Conservation (phyloP, 2,888 invertebrate species). For the Drosophila emarginata region DNA sequence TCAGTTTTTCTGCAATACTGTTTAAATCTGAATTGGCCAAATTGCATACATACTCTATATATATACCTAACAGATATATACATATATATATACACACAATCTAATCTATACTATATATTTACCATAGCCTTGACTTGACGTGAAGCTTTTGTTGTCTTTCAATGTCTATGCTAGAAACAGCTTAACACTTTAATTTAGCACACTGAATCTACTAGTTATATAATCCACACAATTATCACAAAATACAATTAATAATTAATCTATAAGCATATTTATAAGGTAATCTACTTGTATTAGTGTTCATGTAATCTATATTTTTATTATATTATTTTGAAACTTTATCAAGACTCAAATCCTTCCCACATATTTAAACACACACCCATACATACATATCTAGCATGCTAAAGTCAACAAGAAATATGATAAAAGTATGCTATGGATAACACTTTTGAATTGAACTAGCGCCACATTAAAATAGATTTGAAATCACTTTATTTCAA, state of each 20-base stretch:
- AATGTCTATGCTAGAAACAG: constrained; percentile 27
- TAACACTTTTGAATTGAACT: not conserved
- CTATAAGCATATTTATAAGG: constrained; percentile 4
- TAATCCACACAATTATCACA: constrained; percentile 7
- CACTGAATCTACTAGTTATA: constrained; percentile 8
- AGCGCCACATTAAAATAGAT: not conserved
- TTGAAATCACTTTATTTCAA: not conserved
- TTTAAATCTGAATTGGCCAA: constrained; percentile 27
- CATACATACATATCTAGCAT: constrained; percentile 1
- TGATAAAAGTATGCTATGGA: not conserved
- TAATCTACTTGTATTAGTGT: constrained; percentile 13
- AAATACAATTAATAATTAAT: not conserved
- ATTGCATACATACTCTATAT: not conserved
- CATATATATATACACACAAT: not conserved
- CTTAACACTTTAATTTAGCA: constrained; percentile 13
- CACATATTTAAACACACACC: not conserved
- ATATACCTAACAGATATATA: not conserved
- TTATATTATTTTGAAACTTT: not conserved
- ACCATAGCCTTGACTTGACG: constrained; percentile 65
- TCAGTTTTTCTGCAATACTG: constrained; percentile 2
- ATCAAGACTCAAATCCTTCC: not conserved
- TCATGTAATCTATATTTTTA: constrained; percentile 15
- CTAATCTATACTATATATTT: constrained; percentile 12
- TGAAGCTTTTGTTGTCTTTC: constrained; percentile 81
- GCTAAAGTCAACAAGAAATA: constrained; percentile 1